Conservation (phyloP, 1,140 invertebrate genomes). For the Papilio glaucus region DNA sequence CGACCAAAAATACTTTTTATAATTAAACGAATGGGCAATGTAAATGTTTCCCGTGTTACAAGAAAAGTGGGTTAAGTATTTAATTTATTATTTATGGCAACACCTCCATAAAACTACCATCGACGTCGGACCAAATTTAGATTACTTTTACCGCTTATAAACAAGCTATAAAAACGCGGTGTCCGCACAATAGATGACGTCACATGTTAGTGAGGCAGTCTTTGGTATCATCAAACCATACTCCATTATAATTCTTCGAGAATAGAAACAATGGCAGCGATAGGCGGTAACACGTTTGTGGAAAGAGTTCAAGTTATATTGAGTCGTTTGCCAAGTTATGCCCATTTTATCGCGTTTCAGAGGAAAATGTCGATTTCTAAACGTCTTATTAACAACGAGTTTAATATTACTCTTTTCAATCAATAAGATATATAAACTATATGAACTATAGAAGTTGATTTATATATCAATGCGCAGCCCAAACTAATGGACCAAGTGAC, state of each 20-base stretch:
- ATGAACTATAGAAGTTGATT: too few species aligned
- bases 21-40: neutral
- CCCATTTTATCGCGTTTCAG: neutral
- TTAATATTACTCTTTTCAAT: neutral
- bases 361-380: neutral
- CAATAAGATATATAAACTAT: neutral
- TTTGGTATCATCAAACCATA: conserved; percentile 13
- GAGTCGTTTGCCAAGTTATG: neutral
- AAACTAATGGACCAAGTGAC: too few species aligned
- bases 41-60: neutral
- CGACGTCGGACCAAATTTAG: conserved; percentile 27
- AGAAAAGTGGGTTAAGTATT: conserved; percentile 22
- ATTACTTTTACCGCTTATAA: conserved; percentile 37
- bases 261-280: conserved; percentile 29
- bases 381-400: neutral
- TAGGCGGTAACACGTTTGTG: neutral
- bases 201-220: conserved; percentile 19
- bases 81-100: conserved; percentile 31
- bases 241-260: conserved; percentile 29
- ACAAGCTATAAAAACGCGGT: conserved; percentile 34
- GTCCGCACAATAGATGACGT: conserved; percentile 36
- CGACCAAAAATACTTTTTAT: neutral
- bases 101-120: conserved; percentile 25
- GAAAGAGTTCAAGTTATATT: conserved; percentile 19
- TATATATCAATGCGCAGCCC: too few species aligned